Evolutionary conservation across 37 sponge, comb jelly and placozoan species (phyloP), one percentile per base, ranked within the genome.

Genomic region (Oopsacas minuta): DNA sequence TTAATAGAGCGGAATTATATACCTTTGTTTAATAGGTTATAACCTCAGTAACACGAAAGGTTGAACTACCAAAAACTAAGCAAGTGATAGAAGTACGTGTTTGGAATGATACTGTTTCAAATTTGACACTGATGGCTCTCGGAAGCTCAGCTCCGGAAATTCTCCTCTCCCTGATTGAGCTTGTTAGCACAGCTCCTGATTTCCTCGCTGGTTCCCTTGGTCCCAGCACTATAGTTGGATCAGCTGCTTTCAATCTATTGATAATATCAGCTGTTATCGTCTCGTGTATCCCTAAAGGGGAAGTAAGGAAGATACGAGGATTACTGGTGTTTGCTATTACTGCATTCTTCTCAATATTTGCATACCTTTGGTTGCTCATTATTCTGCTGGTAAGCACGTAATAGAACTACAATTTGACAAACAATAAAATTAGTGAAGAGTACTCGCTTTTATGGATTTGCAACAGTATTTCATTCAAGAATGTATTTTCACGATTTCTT

Each of bases 71-170:
- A 37, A 84, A 83, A 17, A 86, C 61, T 10, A 82, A 82, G 35
- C 82, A 37, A 22, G 85, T 49, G 84, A 85, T 81, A 38, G 86
- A 90, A 52, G 91, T 90, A 25, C 39, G 89, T 30, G 81, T 90
- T 0, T 90, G 91, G 91, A 90, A 90, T 42, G 91, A 90, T 82
- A 90, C 91, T 12, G 91, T 90, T 20, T 88, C 91, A 36, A 90
- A 90, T 38, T 84, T 90, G 22, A 87, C 91, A 1, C 82, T 90
- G 35, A 89, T 90, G 91, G 91, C 91, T 5, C 88, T 90, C 36
- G 91, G 91, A 0, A 84, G 85, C 0, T 90, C 91, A 12, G 91
- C 91, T 36, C 91, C 91, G 5, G 91, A 90, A 86, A 90, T 90
- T 83, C 85, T 90, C n/a, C 88, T 88, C 39, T 86, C 88, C 0